Evolutionary conservation across 2,113 vertebrate species (phyloP).

Genomic region (Beaufortia kweichowensis): DNA sequence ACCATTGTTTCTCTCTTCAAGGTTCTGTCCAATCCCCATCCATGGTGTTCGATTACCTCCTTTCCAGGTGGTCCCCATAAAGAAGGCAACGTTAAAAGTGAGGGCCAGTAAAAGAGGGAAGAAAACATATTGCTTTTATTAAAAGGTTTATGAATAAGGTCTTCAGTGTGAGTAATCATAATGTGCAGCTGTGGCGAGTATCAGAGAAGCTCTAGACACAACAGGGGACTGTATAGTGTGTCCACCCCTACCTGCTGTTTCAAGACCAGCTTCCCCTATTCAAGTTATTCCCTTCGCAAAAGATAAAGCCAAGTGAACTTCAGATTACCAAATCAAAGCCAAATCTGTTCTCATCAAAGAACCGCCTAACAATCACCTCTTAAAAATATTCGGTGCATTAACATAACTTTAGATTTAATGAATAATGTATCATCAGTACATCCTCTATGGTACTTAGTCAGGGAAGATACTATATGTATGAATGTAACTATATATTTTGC

Average conservation of each 20-base stretch:
- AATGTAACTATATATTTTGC: too few relatives aligned
- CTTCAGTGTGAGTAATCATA: constrained; percentile 46
- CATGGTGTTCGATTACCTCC: constrained; percentile 55
- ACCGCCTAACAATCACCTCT: not conserved
- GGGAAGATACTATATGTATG: too few relatives aligned
- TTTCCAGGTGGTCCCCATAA: constrained; percentile 58
- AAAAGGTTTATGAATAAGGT: constrained; percentile 56
- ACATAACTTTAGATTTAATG: too few relatives aligned
- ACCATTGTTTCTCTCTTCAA: constrained; percentile 58
- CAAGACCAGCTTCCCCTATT: constrained; percentile 26
- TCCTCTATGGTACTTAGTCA: too few relatives aligned
- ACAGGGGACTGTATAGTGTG: constrained; percentile 35
- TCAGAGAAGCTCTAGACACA: constrained; percentile 34
- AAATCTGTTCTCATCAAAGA: constrained; percentile 19
- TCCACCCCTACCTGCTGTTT: constrained; percentile 27
- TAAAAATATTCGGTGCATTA: not conserved
- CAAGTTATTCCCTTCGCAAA: not conserved
- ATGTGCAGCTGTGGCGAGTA: constrained; percentile 24
- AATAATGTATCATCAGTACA: too few relatives aligned
- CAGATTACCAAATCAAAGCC: constrained; percentile 30
- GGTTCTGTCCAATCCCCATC: constrained; percentile 47
- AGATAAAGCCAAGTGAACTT: constrained; percentile 29
- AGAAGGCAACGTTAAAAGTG: constrained; percentile 35
- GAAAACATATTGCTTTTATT: constrained; percentile 59
- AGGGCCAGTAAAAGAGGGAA: constrained; percentile 33